A percentile compares a stretch with the other conserved stretches of the same genome.
These are phyloP conservation scores for Otocyon megalotis DNA, from an alignment of 2,113 vertebrate species.

Conservation along the genomic window DNA sequence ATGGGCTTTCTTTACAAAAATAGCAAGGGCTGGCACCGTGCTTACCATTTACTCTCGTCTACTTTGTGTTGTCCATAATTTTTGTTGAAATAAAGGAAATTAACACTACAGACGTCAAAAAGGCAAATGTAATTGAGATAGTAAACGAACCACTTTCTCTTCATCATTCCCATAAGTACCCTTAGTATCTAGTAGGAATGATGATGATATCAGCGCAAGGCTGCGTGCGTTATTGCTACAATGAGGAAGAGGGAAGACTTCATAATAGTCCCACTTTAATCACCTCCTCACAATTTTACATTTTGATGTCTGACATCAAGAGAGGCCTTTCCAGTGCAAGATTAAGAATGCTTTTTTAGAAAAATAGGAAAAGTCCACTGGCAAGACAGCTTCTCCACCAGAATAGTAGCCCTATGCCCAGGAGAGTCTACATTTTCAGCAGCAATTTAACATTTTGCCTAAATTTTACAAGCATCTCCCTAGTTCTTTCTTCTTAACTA, in stretches of 20 bases:
- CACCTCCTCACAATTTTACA: constrained; percentile 83
- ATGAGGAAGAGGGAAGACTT: constrained; percentile 84
- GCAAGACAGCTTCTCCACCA: constrained; percentile 82
- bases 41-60: not conserved
- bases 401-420: constrained; percentile 81
- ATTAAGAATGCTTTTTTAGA: constrained; percentile 84
- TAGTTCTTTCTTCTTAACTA: constrained; percentile 77
- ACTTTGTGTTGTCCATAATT: not conserved
- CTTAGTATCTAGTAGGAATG: constrained; percentile 81
- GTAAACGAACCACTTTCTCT: constrained; percentile 83
- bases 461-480: constrained; percentile 78
- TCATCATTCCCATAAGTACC: constrained; percentile 78
- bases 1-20: not conserved
- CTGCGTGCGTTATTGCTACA: constrained; percentile 79
- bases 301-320: constrained; percentile 85
- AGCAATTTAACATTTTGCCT: constrained; percentile 62
- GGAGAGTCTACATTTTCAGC: constrained; percentile 81
- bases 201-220: constrained; percentile 73
- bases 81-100: not conserved
- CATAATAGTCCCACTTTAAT: constrained; percentile 81
- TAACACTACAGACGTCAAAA: not conserved
- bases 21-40: not conserved
- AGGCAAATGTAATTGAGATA: constrained; percentile 79
- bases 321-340: constrained; percentile 84
- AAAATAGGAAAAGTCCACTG: constrained; percentile 84